Evolutionary conservation across 2,113 vertebrate species (phyloP).

Genomic region (Ptilorrhoa leucosticta): DNA sequence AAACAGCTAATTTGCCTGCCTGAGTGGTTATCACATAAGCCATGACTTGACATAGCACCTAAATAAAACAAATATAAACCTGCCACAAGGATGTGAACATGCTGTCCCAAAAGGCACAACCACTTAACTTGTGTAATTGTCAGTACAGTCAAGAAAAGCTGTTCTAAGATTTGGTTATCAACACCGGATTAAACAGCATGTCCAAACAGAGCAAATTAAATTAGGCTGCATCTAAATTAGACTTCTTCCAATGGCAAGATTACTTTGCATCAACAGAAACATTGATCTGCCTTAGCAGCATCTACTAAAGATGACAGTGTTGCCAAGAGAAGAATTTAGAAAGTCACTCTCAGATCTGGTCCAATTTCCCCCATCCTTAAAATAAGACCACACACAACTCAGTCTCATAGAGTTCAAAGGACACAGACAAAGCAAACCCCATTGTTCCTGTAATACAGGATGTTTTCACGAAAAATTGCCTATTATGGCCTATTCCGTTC

Average conservation of each 20-base stretch:
- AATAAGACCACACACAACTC: neutral
- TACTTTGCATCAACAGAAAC: conserved; percentile 52
- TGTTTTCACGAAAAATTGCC: neutral
- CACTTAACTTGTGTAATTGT: conserved; percentile 56
- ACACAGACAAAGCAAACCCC: neutral
- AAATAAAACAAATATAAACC: conserved; percentile 62
- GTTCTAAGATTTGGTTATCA: conserved; percentile 62
- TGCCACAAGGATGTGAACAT: conserved; percentile 28
- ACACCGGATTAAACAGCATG: conserved; percentile 56
- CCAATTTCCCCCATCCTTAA: neutral
- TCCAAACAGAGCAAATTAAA: conserved; percentile 76
- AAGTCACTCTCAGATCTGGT: neutral
- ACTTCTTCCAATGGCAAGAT: conserved; percentile 63
- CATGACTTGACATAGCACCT: conserved; percentile 63
- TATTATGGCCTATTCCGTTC: neutral
- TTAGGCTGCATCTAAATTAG: conserved; percentile 71
- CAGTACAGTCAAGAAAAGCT: conserved; percentile 55
- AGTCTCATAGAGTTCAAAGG: neutral
- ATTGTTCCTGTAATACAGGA: neutral
- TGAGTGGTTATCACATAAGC: conserved; percentile 35
- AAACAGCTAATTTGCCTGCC: conserved; percentile 57
- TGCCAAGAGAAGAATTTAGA: neutral
- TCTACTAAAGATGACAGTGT: conserved; percentile 11
- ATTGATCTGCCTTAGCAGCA: conserved; percentile 22
- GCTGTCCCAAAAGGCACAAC: conserved; percentile 40